Base-by-base conservation (phyloP, 2,113 vertebrate species). In the Cyanoliseus patagonus region DNA sequence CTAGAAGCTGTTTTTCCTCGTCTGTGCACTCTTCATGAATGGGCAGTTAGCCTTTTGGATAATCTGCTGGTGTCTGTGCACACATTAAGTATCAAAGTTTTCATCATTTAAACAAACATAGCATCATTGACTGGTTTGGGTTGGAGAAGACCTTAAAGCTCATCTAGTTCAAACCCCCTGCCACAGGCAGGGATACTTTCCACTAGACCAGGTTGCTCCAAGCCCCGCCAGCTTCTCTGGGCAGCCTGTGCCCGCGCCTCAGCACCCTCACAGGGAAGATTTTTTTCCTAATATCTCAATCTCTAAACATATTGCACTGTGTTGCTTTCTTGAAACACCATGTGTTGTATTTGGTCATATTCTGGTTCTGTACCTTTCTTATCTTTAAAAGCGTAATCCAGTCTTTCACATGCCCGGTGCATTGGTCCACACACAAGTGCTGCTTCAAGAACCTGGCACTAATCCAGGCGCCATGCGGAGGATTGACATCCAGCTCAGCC, bases 381-480 rank as follows among this genome's bases (percentile, higher is more conserved):
- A 3, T 74, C 53, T 70, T 51, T 37, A 52, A 69, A 66, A 57
- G 12, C 3, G 0, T 27, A 7, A 28, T 7, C 28, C 31, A 7
- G 0, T 10, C 59, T 57, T 44, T 39, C 35, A 5, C 10, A 6
- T 33, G 33, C 41, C 6, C 23, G 13, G 11, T 10, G 27, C 3
- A 3, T 31, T 10, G 24, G 31, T 55, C 46, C 59, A 5, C 4
- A 13, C 0, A 0, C 0, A 1, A 62, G 31, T 4, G 4, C 41
- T 25, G 15, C 6, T 1, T 5, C 2, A 61, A n/a, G 57, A 31
- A 27, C 31, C 4, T 1, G 0, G 41, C 46, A 16, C 33, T 72
- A 24, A 46, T 17, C 12, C 24, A 11, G 19, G 33, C 41, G 5
- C 22, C 3, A 1, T 10, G 30, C 49, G 4, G 30, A 59, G 18